Base-by-base conservation (phyloP, 2,113 vertebrate species). In the Scortum barcoo region DNA sequence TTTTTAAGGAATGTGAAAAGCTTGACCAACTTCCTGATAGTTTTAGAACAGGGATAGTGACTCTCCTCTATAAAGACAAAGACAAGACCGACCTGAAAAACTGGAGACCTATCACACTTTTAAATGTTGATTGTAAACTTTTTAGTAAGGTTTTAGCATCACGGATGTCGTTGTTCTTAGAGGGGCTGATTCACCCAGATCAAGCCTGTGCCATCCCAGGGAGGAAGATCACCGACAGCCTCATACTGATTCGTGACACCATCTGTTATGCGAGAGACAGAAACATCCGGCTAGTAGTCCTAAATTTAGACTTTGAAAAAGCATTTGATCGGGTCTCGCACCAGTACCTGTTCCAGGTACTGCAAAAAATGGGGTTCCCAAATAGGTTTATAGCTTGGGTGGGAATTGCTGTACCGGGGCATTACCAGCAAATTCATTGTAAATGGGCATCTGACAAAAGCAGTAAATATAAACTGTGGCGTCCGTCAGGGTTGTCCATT, bases 41-140 rank as follows among this genome's bases (percentile, higher is more conserved):
- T 14, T 78, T 70, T 51, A 70, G 76, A 60, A 16, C 22, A 70
- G 66, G 76, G 54, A 70, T 70, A 78, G 66, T 78, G 7, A 78
- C 26, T 2, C 50, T 78, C 3, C 19, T 77, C 0, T 9, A 61
- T 3, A 79, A 69, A 61, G 13, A 44, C 24, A 51, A 76, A n/a
- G 42, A 69, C 42, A 60, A 69, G 44, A 78, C 53, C 1, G 65
- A 78, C 20, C 0, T 78, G 0, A 66, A n/a, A 5, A 77, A 77
- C 7, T 77, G 75, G 63, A 66, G 75, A 58, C 75, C 63, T 10
- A 58, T 77, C 13, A 68, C 63, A 1, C 75, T 68, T 58, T 68
- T 69, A 69, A 78, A 78, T 12, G 0, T 69, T 3, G 54, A 78
- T 5, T 60, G 76, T 10, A 78, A 78, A 70, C 66, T 69, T 69